phyloP scores from a whole-genome alignment of 2,888 invertebrate species.

The Pyrgus malvae region DNA sequence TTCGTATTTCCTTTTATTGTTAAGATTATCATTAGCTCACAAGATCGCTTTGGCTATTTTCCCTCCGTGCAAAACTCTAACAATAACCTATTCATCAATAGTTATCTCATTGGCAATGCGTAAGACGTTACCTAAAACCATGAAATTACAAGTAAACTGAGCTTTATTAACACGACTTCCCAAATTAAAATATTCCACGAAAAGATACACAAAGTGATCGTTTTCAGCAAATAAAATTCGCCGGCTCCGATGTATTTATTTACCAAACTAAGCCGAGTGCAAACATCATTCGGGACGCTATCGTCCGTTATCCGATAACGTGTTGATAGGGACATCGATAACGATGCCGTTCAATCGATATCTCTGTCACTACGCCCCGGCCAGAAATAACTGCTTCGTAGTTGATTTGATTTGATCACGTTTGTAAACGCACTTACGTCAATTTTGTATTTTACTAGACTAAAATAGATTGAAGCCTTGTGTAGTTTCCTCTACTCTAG shows the following conservation, averaged over 20 bases:
- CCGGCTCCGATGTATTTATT: slow-evolving; percentile 18
- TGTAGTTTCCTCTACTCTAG: no score
- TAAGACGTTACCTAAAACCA: no score
- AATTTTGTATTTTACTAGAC: no score
- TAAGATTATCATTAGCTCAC: no score
- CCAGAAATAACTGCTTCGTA: not conserved
- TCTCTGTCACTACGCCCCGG: slow-evolving; percentile 14
- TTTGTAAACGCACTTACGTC: not conserved
- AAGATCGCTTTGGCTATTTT: no score
- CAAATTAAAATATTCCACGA: not conserved
- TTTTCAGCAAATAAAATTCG: slow-evolving; percentile 13
- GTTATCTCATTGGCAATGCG: no score
- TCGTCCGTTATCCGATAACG: slow-evolving; percentile 43
- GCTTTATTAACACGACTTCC: not conserved
- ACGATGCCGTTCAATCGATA: slow-evolving; percentile 49
- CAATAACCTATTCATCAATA: no score
- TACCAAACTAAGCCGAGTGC: slow-evolving; percentile 25
- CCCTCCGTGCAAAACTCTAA: no score
- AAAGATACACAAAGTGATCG: no score
- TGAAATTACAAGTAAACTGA: not conserved
- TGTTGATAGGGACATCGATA: slow-evolving; percentile 36
- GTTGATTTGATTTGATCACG: not conserved
- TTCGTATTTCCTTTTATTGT: no score
- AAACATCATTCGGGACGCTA: slow-evolving; percentile 37
- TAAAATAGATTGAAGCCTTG: no score